Base-by-base conservation (phyloP, 2,797 vertebrate species). In the Syngnathus acus region DNA sequence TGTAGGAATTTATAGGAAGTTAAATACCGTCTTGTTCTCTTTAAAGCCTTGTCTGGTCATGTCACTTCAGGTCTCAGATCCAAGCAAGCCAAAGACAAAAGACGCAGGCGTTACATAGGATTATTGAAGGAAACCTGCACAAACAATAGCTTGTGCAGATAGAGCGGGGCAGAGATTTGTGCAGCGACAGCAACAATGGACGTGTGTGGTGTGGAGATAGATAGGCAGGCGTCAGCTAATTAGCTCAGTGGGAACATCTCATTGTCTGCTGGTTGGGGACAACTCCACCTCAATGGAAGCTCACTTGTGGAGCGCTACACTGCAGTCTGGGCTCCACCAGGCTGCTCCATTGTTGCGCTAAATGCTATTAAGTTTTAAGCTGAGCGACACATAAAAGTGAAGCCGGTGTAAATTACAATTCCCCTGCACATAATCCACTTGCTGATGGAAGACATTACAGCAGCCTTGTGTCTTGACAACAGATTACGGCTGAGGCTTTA, bases 281-380 rank as follows among this genome's bases (percentile, higher is more conserved):
- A 77, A 81, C 74, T 69, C 72, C 76, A 66, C 82, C 72, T 89
- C 84, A 87, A 71, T 78, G 73, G 73, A 77, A 73, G 81, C 86
- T 89, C 89, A 92, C 92, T 92, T 91, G 90, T 92, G 85, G 90
- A 88, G 89, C 71, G 86, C 80, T 68, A 74, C 68, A 69, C 68
- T 67, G 76, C 85, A 86, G 88, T 91, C 84, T 43, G 75, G 79
- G 77, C 78, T 78, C 73, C 82, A 88, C 85, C 86, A 74, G 86
- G 80, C 84, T 87, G 68, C 66, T 81, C 81, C 60, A 91, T 93
- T 93, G 90, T 93, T 87, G 66, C 65, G 81, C 81, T 81, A 92
- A 92, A 92, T 92, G 88, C 89, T 91, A 92, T 92, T 91, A 92
- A 88, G 88, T 88, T 84, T 87, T 89, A 91, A 89, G 87, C 89